A percentile compares a stretch with the other conserved stretches of the same genome.
Conservation (phyloP, 2,113 vertebrate species). For the Smithornis capensis region DNA sequence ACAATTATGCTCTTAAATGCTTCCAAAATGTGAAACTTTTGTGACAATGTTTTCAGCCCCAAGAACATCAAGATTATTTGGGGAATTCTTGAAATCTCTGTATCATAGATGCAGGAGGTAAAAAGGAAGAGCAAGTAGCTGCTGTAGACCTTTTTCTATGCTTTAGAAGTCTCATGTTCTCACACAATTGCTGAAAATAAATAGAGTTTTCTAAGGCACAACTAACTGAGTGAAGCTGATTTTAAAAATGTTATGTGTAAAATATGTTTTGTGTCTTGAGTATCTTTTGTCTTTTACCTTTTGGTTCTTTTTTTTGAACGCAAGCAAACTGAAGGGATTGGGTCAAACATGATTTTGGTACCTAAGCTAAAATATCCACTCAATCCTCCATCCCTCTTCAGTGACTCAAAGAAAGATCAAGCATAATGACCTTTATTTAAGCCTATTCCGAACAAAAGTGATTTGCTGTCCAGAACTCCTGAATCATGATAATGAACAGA, state of each 20-base stretch:
- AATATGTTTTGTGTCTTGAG: neutral
- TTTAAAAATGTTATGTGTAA: neutral
- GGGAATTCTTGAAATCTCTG: neutral
- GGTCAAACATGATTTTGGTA: neutral
- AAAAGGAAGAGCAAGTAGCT: neutral
- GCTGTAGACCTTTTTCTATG: neutral
- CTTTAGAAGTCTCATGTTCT: neutral
- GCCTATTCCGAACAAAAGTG: neutral
- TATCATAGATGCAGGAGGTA: neutral
- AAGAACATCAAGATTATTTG: neutral
- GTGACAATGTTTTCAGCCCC: neutral
- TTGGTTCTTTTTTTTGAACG: neutral
- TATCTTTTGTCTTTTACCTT: neutral
- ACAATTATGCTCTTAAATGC: neutral
- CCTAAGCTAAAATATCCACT: neutral
- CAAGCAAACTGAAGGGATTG: neutral
- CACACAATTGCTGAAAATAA: neutral
- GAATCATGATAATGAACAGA: neutral
- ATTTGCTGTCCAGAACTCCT: neutral
- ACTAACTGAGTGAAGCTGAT: neutral
- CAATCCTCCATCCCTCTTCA: neutral
- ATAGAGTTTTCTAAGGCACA: neutral
- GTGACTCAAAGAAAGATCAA: neutral
- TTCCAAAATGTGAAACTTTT: neutral
- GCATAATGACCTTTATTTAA: neutral